Evolutionary conservation across 2,888 invertebrate species (phyloP).

Genomic region (Eupeodes luniger): DNA sequence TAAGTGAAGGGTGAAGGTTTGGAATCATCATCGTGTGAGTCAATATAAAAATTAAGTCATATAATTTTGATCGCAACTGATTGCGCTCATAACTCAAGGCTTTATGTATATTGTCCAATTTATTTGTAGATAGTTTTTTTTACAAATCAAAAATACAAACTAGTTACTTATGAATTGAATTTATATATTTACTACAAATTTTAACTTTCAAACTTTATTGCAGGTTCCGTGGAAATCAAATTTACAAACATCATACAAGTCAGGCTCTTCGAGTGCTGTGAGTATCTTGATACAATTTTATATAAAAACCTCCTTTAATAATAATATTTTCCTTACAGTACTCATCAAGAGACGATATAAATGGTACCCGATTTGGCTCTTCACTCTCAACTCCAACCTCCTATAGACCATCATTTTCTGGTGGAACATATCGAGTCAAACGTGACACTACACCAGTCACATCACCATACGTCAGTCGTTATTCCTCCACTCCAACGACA

Average conservation of each 20-base stretch:
- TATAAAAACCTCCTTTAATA: background rate
- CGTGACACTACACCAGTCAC: constrained; percentile 79
- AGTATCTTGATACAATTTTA: constrained; percentile 61
- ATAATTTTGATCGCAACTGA: background rate
- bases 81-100: too few species aligned
- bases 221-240: constrained; percentile 83
- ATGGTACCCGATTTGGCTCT: constrained; percentile 80
- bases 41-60: background rate
- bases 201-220: background rate
- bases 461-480: constrained; percentile 82
- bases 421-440: constrained; percentile 84
- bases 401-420: constrained; percentile 84
- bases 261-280: constrained; percentile 80
- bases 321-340: constrained; percentile 78
- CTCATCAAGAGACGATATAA: constrained; percentile 81
- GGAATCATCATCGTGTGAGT: background rate
- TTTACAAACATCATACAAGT: constrained; percentile 81
- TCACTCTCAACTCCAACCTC: constrained; percentile 82
- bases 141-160: too few species aligned
- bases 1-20: constrained; percentile 5
- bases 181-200: background rate
- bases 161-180: too few species aligned
- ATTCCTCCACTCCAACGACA: constrained; percentile 74
- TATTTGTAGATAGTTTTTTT: too few species aligned
- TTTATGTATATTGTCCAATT: too few species aligned